A percentile compares a stretch with the other conserved stretches of the same genome.
Conservation (phyloP, 1,140 invertebrate genomes). For the Pseudomyrmex sp. region DNA sequence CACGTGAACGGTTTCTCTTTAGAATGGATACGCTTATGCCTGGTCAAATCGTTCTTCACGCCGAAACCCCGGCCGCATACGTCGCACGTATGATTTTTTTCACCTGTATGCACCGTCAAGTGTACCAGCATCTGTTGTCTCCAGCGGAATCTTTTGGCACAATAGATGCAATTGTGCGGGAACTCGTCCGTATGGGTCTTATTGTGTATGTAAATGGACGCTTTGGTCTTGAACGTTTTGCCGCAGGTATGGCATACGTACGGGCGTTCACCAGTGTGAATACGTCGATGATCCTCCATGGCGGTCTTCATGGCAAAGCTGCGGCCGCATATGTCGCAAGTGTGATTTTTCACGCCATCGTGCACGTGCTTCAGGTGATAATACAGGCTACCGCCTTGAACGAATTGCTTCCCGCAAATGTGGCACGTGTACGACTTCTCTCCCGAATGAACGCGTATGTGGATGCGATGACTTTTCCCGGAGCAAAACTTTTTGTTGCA, state of each 20-base stretch:
- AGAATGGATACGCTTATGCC: conserved; percentile 85
- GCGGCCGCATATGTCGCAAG: conserved; percentile 81
- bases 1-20: conserved; percentile 86
- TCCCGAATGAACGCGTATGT: conserved; percentile 54
- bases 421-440: conserved; percentile 66
- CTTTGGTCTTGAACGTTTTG: conserved; percentile 85
- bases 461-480: conserved; percentile 57
- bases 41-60: conserved; percentile 84
- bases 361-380: conserved; percentile 68
- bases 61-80: conserved; percentile 85
- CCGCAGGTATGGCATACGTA: conserved; percentile 88
- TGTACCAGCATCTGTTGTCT: conserved; percentile 84
- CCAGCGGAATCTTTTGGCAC: conserved; percentile 84
- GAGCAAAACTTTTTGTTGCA: conserved; percentile 70
- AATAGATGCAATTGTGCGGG: conserved; percentile 83
- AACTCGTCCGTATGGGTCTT: conserved; percentile 85
- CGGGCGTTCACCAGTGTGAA: conserved; percentile 88
- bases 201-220: conserved; percentile 86
- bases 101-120: conserved; percentile 83
- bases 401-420: conserved; percentile 66
- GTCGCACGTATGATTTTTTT: conserved; percentile 84
- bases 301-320: conserved; percentile 85
- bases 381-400: conserved; percentile 63
- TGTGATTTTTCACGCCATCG: conserved; percentile 80
- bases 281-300: conserved; percentile 88